Base-by-base conservation (phyloP, 2,888 invertebrate species). In the Amiota minor region DNA sequence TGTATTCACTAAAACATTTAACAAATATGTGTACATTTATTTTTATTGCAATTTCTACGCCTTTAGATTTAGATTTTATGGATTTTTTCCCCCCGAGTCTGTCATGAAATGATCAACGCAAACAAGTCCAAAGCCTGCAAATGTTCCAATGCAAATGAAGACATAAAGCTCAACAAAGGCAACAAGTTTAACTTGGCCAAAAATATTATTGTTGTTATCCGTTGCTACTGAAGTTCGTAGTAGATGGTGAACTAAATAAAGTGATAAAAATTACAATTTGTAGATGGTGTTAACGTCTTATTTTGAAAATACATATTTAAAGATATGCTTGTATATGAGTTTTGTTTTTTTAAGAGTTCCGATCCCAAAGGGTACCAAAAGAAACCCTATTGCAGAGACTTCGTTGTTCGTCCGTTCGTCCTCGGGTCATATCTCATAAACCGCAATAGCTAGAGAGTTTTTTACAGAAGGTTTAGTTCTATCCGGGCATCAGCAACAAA, bases 1-100 rank as follows among this genome's bases (percentile, higher is more conserved):
- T 35, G 2, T 35, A 35, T 35, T 23, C 23, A 35, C 35, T 35
- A 35, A 35, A 78, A 70, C 73, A 71, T 77, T 78, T 86, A 84
- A 87, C 88, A 88, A 88, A 87, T 88, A 79, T 80, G 79, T 75
- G 75, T 72, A 77, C 83, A 87, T 84, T 87, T 84, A 77, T 81
- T 80, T 78, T 73, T 73, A 69, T 74, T 71, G 56, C 12, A 45
- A 65, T 72, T 70, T 59, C 75, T 67, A 68, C 64, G 72, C 71
- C 70, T 2, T 65, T n/a, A 47, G 55, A 64, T 73, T 55, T 74
- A 76, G 79, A 77, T 78, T 20, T n/a, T 50, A n/a, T 59, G 11
- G 59, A 18, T 20, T 59, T 35, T 2, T 35, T 3, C 23, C 61
- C 45, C 23, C 53, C 16, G 62, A 53, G 18, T 69, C 49, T 18